Conservation (phyloP, 1,140 invertebrate genomes). For the Diprion similis region DNA sequence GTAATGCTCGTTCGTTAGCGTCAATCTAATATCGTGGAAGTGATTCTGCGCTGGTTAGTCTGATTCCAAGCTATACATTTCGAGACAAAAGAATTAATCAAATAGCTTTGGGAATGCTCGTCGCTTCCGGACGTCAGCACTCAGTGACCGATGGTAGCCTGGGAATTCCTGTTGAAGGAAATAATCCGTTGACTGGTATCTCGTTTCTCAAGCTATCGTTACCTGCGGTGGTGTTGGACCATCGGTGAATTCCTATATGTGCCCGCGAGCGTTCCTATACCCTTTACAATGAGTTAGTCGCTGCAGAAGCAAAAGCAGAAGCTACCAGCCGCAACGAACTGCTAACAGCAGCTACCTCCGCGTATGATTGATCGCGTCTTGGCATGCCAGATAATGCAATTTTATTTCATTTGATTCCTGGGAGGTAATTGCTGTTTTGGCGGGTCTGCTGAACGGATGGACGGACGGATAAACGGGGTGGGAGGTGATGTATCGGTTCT, state of each 20-base stretch:
- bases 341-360: slow-evolving; percentile 13
- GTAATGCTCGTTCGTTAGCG: no score
- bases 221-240: neutral
- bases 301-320: neutral
- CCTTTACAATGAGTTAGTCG: no score
- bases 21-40: neutral
- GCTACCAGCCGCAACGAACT: neutral
- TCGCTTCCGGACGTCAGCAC: neutral
- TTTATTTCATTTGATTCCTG: slow-evolving; percentile 63
- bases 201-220: neutral
- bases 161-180: neutral
- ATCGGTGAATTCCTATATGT: neutral
- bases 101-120: neutral
- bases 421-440: slow-evolving; percentile 61
- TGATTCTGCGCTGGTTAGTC: neutral
- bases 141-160: neutral
- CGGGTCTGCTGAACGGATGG: slow-evolving; percentile 42
- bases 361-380: slow-evolving; percentile 59
- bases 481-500: slow-evolving; percentile 57
- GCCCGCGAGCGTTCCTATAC: neutral
- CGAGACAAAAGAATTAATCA: neutral
- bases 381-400: slow-evolving; percentile 62
- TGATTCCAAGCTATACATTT: neutral
- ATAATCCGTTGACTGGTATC: neutral
- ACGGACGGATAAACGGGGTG: slow-evolving; percentile 35